Evolutionary conservation across 2,113 vertebrate species (phyloP).

Genomic region (Acrocephalus arundinaceus): DNA sequence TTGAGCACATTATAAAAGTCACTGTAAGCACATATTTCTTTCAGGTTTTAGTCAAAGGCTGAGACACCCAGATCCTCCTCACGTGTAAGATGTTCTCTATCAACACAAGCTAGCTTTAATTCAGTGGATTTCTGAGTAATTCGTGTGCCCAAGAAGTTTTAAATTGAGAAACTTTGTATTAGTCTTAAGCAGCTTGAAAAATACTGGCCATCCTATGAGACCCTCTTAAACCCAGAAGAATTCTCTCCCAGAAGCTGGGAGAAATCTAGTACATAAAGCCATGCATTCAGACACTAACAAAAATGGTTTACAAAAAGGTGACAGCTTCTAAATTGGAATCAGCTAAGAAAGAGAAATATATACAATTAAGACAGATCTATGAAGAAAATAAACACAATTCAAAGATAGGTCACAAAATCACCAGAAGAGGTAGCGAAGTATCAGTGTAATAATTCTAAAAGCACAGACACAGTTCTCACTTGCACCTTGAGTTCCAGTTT

Average conservation of each 20-base stretch:
- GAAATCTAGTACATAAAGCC: neutral
- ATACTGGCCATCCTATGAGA: neutral
- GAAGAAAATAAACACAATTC: neutral
- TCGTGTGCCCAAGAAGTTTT: neutral
- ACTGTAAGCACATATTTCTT: neutral
- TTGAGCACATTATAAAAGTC: neutral
- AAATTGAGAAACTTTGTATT: neutral
- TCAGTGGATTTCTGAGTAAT: neutral
- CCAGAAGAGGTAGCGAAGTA: neutral
- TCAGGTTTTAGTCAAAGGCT: neutral
- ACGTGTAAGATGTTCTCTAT: neutral
- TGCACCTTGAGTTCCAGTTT: neutral
- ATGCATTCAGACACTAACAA: neutral
- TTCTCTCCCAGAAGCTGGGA: neutral
- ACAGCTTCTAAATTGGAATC: neutral
- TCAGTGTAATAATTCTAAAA: neutral
- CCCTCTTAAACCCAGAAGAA: neutral
- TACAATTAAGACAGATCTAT: neutral
- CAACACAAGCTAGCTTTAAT: neutral
- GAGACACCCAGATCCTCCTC: neutral
- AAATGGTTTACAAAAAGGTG: neutral
- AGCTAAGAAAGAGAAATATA: neutral
- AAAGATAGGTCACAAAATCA: neutral
- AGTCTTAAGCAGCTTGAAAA: neutral
- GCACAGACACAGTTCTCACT: neutral